These are phyloP conservation scores for Epicauta chinensis DNA, from an alignment of 1,140 invertebrate species.

Conservation along the genomic window DNA sequence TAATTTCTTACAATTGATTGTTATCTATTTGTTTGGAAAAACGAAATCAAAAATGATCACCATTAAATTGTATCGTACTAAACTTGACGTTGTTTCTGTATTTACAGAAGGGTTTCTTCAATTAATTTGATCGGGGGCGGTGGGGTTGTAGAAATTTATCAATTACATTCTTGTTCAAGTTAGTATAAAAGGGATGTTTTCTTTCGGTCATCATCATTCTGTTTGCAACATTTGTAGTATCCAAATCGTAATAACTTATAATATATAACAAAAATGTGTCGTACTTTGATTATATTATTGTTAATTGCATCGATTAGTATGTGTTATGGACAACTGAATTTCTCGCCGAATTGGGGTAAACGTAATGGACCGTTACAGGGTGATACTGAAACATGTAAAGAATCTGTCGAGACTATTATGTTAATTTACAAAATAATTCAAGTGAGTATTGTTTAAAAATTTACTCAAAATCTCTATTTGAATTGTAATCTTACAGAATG, in stretches of 20 bases:
- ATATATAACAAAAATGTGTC: constrained; percentile 13
- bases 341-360: constrained; percentile 36
- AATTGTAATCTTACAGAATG: constrained; percentile 32
- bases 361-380: constrained; percentile 19
- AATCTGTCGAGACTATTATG: constrained; percentile 35
- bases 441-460: constrained; percentile 15
- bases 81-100: constrained; percentile 14
- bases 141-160: constrained; percentile 11
- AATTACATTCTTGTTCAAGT: constrained; percentile 3
- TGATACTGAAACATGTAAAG: constrained; percentile 29
- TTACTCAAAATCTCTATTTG: constrained; percentile 1
- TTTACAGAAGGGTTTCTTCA: constrained; percentile 23
- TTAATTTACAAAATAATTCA: constrained; percentile 37
- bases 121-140: constrained; percentile 22
- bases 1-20: no score
- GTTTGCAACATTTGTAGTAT: neutral
- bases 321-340: constrained; percentile 34
- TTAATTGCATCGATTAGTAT: constrained; percentile 20
- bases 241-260: no score
- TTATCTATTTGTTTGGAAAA: no score
- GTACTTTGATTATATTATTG: constrained; percentile 8
- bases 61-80: neutral
- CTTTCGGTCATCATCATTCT: constrained; percentile 9
- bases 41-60: constrained; percentile 1
- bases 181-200: constrained; percentile 8